Percentiles rank a stretch among this genome's conserved stretches.
phyloP scores from a whole-genome alignment of 2,797 vertebrate species.

The Cuculus canorus region DNA sequence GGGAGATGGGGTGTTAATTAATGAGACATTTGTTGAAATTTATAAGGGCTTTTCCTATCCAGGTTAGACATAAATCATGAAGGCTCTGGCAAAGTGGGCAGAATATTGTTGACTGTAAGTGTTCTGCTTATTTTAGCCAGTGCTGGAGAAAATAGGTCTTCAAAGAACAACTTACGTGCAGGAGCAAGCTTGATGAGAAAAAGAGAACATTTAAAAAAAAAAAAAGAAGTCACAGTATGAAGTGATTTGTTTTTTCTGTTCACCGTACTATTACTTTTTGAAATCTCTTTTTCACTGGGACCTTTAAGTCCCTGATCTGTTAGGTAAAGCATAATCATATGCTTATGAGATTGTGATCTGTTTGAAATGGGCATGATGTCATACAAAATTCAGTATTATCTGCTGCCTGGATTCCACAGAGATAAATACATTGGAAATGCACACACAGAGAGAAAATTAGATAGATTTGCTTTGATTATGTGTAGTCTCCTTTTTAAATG shows the following conservation, averaged over 20 bases:
- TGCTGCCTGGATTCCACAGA: constrained; percentile 9
- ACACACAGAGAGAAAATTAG: not conserved
- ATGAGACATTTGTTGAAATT: constrained; percentile 75
- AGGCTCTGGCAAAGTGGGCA: constrained; percentile 50
- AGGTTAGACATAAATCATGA: constrained; percentile 67
- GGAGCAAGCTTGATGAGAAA: constrained; percentile 21
- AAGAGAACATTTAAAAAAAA: not conserved
- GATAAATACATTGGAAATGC: constrained; percentile 17
- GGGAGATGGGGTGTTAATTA: constrained; percentile 76
- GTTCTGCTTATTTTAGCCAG: constrained; percentile 57
- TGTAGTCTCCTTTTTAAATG: constrained; percentile 46
- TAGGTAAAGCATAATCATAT: not conserved
- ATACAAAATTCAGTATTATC: constrained; percentile 7
- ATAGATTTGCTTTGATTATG: constrained; percentile 41
- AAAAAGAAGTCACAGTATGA: not conserved
- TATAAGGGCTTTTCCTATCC: constrained; percentile 61
- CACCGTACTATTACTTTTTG: not conserved
- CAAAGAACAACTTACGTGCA: constrained; percentile 49
- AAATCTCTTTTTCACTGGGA: constrained; percentile 2
- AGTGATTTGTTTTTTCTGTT: constrained; percentile 25
- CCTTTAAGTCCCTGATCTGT: not conserved
- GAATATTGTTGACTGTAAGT: constrained; percentile 56
- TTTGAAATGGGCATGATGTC: constrained; percentile 40
- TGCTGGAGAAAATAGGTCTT: constrained; percentile 49
- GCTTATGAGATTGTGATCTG: not conserved